A percentile compares a stretch with the other conserved stretches of the same genome.
phyloP scores from a whole-genome alignment of 2,888 invertebrate species.

The Hedya salicella region DNA sequence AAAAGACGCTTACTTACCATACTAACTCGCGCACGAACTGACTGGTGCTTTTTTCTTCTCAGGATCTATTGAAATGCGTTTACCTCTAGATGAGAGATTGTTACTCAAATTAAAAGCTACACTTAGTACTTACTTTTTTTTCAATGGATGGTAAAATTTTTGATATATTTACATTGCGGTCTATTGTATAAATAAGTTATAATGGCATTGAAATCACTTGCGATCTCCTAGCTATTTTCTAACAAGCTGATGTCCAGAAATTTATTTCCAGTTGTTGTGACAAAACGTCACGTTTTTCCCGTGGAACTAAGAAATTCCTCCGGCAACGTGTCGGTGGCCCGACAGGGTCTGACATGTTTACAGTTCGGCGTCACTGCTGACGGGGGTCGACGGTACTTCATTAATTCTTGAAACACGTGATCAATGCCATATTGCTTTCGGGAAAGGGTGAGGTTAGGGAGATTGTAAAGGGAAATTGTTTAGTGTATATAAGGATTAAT shows the following conservation, averaged over 20 bases:
- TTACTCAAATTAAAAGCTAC: too few species aligned
- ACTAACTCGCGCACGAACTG: too few species aligned
- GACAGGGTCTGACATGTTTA: slow-evolving; percentile 55
- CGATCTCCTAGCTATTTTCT: too few species aligned
- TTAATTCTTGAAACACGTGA: slow-evolving; percentile 78
- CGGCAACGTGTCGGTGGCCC: slow-evolving; percentile 66
- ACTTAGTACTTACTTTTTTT: too few species aligned
- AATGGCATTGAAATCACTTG: too few species aligned
- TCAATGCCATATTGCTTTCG: slow-evolving; percentile 63
- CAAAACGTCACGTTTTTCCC: slow-evolving; percentile 36
- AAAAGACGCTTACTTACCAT: too few species aligned
- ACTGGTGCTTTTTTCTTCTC: too few species aligned
- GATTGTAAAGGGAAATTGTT: neutral
- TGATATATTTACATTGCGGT: too few species aligned
- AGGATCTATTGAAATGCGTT: too few species aligned
- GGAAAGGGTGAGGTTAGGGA: slow-evolving; percentile 21
- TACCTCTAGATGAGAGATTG: too few species aligned
- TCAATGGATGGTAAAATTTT: too few species aligned
- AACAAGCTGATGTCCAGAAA: neutral
- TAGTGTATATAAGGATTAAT: neutral
- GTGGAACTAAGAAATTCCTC: slow-evolving; percentile 35
- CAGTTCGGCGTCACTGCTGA: slow-evolving; percentile 69
- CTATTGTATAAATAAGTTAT: too few species aligned
- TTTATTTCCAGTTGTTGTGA: slow-evolving; percentile 33
- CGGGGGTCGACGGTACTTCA: slow-evolving; percentile 83